Base-by-base conservation (phyloP, 1,140 invertebrate genomes). In the Zaprionus taronus region DNA sequence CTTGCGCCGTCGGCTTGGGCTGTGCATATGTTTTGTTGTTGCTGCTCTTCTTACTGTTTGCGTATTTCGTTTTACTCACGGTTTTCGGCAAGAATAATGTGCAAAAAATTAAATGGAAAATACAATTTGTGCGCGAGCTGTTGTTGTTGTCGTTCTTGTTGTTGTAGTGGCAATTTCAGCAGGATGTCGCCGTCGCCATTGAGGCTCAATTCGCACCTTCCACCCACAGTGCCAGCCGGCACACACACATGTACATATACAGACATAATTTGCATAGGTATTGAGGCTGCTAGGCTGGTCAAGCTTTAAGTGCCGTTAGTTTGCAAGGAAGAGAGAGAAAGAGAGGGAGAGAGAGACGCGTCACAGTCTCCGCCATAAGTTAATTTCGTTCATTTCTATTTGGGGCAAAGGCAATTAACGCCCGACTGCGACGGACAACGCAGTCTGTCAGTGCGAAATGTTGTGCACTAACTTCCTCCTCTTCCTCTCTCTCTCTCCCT, bases 81-180 rank as follows among this genome's bases (percentile, higher is more conserved):
- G 84, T 87, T 87, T 79, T 74, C 72, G 65, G 58, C 83, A 72
- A 84, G 79, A 81, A 90, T 79, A 77, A 79, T 87, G 81, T 90
- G 81, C 78, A 81, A 84, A 89, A 73, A 89, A 89, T 84, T 81
- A 84, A 90, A 89, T 81, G 85, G 68, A 84, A 87, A 89, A 84
- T 81, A 79, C 74, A 79, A 87, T 84, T 79, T 60, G 17, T 49
- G 31, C 20, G 49, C 31, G 49, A 20, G 36, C 34, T 60, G n/a
- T 41, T 69, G 36, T 74, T 62, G 47, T 68, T 68, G 31, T 61
- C 17, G 4, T 55, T 26, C 24, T 26, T 67, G 60, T 38, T 56
- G 58, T 41, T 51, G 70, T 77, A 60, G 53, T 70, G 70, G 61
- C 55, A 68, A 66, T 67, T 79, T 69, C 62, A 81, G 79, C 83